phyloP scores from a whole-genome alignment of 2,113 vertebrate genomes.

The Pseudorhombus dupliciocellatus region DNA sequence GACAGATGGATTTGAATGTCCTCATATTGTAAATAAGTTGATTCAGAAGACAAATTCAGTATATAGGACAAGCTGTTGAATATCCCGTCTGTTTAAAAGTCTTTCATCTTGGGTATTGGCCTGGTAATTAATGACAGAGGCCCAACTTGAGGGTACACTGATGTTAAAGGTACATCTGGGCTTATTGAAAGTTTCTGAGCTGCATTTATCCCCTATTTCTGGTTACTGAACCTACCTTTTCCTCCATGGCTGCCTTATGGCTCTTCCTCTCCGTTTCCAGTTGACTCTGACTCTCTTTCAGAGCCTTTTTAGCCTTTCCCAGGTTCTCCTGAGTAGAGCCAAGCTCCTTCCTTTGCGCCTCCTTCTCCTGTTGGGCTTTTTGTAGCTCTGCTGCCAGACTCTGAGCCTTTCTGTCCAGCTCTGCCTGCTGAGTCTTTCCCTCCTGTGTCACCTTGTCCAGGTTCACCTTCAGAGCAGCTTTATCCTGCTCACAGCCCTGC shows the following conservation, averaged over 20 bases:
- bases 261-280: conserved; percentile 89
- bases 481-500: conserved; percentile 82
- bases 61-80: too few species aligned
- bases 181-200: not conserved
- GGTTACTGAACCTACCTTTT: conserved; percentile 84
- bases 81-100: too few species aligned
- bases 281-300: conserved; percentile 85
- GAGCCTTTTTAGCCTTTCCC: conserved; percentile 81
- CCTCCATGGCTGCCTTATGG: conserved; percentile 81
- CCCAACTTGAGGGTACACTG: too few species aligned
- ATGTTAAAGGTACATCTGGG: too few species aligned
- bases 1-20: not conserved
- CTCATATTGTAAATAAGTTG: not conserved
- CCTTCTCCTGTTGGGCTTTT: conserved; percentile 84
- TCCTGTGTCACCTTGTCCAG: conserved; percentile 86
- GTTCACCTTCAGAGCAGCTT: conserved; percentile 79
- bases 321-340: conserved; percentile 83
- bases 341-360: conserved; percentile 84
- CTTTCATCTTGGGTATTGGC: too few species aligned
- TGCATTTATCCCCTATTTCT: rapidly evolving
- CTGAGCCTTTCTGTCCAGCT: conserved; percentile 83
- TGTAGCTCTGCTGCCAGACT: conserved; percentile 78
- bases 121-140: too few species aligned
- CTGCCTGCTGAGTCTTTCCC: conserved; percentile 77
- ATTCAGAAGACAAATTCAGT: too few species aligned